Percentiles rank a stretch among this genome's conserved stretches.
phyloP scores from a whole-genome alignment of 2,888 invertebrate species.

The Psylliodes chrysocephalus region DNA sequence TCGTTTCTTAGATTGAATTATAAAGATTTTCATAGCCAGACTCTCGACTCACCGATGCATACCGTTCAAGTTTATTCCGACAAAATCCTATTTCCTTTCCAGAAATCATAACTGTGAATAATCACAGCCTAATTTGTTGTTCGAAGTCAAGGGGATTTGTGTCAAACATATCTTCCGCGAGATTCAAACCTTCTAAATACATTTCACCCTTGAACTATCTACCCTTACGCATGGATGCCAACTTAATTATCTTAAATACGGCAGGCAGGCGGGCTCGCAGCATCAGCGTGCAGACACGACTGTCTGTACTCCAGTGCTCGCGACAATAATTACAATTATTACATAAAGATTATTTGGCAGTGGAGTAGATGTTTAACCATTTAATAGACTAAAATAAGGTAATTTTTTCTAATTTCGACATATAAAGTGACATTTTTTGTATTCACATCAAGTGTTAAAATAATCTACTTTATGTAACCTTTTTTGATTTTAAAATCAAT shows the following conservation, averaged over 20 bases:
- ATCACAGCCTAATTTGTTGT: conserved; percentile 3
- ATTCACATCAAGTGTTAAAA: too few relatives aligned
- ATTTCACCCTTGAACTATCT: conserved; percentile 23
- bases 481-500: too few relatives aligned
- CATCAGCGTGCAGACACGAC: not conserved
- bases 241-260: conserved; percentile 23
- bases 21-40: not conserved
- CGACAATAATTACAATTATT: not conserved
- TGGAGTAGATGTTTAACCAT: not conserved
- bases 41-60: not conserved
- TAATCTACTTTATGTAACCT: too few relatives aligned
- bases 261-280: not conserved
- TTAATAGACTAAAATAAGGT: too few relatives aligned
- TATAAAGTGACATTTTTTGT: too few relatives aligned
- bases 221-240: conserved; percentile 10
- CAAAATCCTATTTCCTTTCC: not conserved
- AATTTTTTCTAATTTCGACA: too few relatives aligned
- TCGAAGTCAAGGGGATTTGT: conserved; percentile 3
- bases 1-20: too few relatives aligned
- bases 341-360: not conserved
- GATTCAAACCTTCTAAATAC: conserved; percentile 12
- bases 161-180: not conserved
- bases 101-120: not conserved
- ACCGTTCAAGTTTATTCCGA: not conserved
- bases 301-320: not conserved